phyloP scores from a whole-genome alignment of 2,113 vertebrate species.

The Sminthopsis crassicaudata region DNA sequence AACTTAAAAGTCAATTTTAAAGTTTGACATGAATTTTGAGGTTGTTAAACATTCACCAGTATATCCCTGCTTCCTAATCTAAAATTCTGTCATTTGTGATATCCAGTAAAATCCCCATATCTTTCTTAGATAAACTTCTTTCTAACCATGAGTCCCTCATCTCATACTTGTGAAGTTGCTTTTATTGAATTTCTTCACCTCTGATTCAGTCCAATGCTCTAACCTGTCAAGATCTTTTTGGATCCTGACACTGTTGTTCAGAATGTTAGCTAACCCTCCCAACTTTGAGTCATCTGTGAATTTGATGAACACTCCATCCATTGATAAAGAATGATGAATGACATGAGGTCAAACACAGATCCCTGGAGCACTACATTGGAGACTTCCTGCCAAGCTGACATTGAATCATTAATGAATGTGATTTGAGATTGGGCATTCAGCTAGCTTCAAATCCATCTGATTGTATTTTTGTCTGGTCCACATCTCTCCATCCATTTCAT shows the following conservation, averaged over 20 bases:
- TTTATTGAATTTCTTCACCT: not conserved
- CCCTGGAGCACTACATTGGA: not conserved
- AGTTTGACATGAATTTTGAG: not conserved
- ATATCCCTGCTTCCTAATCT: not conserved
- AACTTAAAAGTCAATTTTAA: not conserved
- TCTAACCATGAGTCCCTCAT: not conserved
- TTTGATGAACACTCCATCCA: not conserved
- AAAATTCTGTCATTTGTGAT: not conserved
- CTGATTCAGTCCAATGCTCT: not conserved
- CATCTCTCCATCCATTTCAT: not conserved
- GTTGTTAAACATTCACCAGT: not conserved
- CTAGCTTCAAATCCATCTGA: not conserved
- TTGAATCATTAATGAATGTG: not conserved
- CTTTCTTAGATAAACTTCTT: not conserved
- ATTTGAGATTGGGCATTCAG: not conserved
- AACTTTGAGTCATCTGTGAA: not conserved
- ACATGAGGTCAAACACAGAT: not conserved
- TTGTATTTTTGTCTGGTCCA: too few species aligned
- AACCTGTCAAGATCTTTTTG: not conserved
- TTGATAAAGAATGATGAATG: not conserved
- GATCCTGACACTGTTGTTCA: not conserved
- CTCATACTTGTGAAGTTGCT: not conserved
- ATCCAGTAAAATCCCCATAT: not conserved
- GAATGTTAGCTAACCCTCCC: not conserved
- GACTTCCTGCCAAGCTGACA: not conserved